A percentile compares a stretch with the other conserved stretches of the same genome.
Evolutionary conservation across 2,797 vertebrate species (phyloP).

Genomic region (Amblyraja radiata): DNA sequence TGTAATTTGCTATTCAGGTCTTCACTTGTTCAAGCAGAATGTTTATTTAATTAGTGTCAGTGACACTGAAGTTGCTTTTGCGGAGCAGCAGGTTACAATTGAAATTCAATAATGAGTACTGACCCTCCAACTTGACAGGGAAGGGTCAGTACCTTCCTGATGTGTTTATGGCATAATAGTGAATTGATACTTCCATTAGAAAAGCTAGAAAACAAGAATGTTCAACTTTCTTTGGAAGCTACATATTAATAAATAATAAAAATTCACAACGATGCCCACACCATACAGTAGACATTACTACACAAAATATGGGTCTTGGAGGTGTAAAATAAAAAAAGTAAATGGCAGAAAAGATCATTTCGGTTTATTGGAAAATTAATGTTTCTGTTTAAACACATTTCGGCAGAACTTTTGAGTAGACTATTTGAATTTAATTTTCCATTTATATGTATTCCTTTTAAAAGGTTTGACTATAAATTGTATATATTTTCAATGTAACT

Average conservation of each 20-base stretch:
- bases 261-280: not conserved
- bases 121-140: not conserved
- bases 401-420: not conserved
- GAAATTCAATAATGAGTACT: not conserved
- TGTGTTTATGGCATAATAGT: not conserved
- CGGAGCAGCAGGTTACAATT: not conserved
- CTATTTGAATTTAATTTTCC: not conserved
- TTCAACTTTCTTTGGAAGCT: not conserved
- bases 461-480: not conserved
- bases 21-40: not conserved
- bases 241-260: not conserved
- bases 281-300: not conserved
- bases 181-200: not conserved
- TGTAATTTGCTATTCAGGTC: not conserved
- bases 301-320: not conserved
- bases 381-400: not conserved
- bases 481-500: not conserved
- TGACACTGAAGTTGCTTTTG: not conserved
- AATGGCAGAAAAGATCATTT: not conserved
- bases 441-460: not conserved
- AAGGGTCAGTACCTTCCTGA: not conserved
- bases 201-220: not conserved
- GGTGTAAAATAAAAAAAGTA: not conserved
- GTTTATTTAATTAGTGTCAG: not conserved
- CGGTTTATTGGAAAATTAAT: not conserved